Conservation (phyloP, 2,888 invertebrate genomes). For the Trilocha varians region DNA sequence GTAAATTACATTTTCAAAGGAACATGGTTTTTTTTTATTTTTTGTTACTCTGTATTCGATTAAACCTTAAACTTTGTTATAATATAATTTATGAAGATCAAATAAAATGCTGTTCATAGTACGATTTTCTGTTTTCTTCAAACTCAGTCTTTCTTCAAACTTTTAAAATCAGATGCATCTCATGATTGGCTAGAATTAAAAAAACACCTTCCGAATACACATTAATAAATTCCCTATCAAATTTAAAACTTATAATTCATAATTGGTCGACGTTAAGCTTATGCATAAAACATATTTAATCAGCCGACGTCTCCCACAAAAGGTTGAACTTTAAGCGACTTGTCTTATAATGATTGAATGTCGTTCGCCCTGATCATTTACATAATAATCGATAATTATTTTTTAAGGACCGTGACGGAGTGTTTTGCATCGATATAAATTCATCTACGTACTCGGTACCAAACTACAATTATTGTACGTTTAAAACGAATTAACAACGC, state of each 20-base stretch:
- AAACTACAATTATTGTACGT: conserved; percentile 36
- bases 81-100: too few relatives aligned
- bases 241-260: background rate
- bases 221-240: background rate
- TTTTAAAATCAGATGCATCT: too few relatives aligned
- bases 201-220: background rate
- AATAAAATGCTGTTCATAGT: too few relatives aligned
- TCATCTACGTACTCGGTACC: conserved; percentile 3
- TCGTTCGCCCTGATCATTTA: conserved; percentile 28
- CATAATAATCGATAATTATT: conserved; percentile 55
- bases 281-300: background rate
- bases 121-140: too few relatives aligned
- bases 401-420: conserved; percentile 47
- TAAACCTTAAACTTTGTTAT: too few relatives aligned
- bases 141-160: too few relatives aligned
- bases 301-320: conserved; percentile 2
- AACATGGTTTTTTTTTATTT: too few relatives aligned
- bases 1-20: too few relatives aligned
- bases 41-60: too few relatives aligned
- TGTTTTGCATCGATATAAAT: conserved; percentile 1
- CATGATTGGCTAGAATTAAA: too few relatives aligned
- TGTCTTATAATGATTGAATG: background rate
- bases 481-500: conserved; percentile 16
- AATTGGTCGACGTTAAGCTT: background rate
- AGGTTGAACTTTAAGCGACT: background rate